Base-by-base conservation (phyloP, 2,113 vertebrate genomes). In the Anser brachyrhynchus region DNA sequence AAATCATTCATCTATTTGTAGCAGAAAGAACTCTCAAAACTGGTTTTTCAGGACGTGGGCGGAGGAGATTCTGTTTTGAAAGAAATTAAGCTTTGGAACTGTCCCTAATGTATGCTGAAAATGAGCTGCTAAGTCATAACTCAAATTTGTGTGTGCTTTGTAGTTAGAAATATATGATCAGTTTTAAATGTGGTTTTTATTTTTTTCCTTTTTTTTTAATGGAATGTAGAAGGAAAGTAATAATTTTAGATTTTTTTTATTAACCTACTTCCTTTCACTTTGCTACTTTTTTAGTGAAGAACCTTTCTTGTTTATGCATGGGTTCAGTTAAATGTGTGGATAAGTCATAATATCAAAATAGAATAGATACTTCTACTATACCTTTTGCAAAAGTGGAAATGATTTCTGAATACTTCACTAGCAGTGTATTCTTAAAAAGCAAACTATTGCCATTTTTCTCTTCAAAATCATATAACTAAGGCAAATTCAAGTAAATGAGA, bases 1-100 rank as follows among this genome's bases (percentile, higher is more conserved):
- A 89, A 96, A 94, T 95, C 76, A 92, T 90, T 97, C 96, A 89
- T 75, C 83, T 96, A 67, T 96, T 95, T 87, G 95, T 95, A 97
- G 93, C 96, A 90, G 94, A 94, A 95, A 84, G 94, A 94, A 23
- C 64, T 96, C 90, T 96, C 84, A 89, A 93, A 98, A 98, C 98
- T 97, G 91, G 97, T 96, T 98, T 97, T 97, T 96, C 97, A 96
- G 95, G 97, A 93, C 9, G 31, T 97, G 96, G 93, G 92, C 2
- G 96, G 95, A 90, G 95, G 89, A 96, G 87, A 84, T 93, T 97
- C 88, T 96, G 94, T 95, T 94, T 96, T 97, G 92, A 96, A 97
- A 96, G 77, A 95, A 96, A 96, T 74, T 89, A 75, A 94, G 87
- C 17, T 88, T 91, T 88, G 86, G 96, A 97, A 87, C 22, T 89